Evolutionary conservation across 2,113 vertebrate genomes (phyloP).

Genomic region (cat (Felis catus)): DNA sequence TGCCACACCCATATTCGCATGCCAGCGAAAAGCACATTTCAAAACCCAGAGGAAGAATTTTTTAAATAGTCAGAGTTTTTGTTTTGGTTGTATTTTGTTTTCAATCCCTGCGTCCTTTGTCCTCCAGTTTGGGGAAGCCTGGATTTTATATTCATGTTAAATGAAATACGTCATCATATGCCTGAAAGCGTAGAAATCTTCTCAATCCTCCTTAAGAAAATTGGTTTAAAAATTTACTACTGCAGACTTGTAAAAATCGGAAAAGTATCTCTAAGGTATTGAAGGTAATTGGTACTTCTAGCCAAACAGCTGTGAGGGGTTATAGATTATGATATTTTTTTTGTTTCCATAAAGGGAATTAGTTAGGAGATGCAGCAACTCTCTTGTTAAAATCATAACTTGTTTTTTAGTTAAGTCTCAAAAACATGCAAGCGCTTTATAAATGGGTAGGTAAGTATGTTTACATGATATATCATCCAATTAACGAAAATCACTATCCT

Average conservation of each 20-base stretch:
- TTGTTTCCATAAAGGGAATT: conserved; percentile 65
- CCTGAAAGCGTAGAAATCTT: conserved; percentile 62
- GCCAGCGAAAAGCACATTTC: neutral
- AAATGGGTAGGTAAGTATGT: neutral
- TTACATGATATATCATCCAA: neutral
- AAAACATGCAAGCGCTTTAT: neutral
- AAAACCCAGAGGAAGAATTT: conserved; percentile 43
- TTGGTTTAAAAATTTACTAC: conserved; percentile 67
- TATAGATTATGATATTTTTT: conserved; percentile 54
- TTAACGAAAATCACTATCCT: neutral
- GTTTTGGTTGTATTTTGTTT: conserved; percentile 52
- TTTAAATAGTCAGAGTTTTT: conserved; percentile 8
- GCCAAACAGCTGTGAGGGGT: neutral
- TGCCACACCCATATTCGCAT: neutral
- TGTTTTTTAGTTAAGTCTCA: conserved; percentile 28
- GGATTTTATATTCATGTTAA: conserved; percentile 64
- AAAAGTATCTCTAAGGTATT: conserved; percentile 54
- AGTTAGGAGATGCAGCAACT: conserved; percentile 50
- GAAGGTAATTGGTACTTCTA: conserved; percentile 70
- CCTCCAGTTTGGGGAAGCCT: conserved; percentile 39
- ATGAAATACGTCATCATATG: conserved; percentile 39
- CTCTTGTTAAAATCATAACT: conserved; percentile 43
- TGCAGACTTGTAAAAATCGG: conserved; percentile 64
- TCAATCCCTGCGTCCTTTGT: conserved; percentile 38
- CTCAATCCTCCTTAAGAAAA: conserved; percentile 71